Conservation (phyloP, 2,797 vertebrate genomes). For the Poeciliopsis turneri region DNA sequence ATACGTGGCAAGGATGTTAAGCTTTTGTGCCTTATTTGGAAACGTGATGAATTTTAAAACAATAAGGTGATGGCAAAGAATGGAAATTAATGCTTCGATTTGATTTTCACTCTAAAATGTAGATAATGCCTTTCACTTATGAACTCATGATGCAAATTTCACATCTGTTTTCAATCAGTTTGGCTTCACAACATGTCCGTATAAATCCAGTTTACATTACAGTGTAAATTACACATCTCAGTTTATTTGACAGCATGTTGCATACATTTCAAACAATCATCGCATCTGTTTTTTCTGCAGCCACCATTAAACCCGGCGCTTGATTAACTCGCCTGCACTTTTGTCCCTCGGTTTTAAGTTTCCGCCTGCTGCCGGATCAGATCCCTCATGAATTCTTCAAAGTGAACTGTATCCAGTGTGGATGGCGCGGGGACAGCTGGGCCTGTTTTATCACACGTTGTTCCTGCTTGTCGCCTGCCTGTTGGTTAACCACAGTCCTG, state of each 20-base stretch:
- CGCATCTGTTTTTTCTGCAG: conserved; percentile 40
- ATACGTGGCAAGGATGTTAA: neutral
- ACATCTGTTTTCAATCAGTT: neutral
- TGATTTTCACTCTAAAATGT: neutral
- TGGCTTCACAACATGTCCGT: neutral
- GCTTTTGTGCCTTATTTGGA: neutral
- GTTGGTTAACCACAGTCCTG: conserved; percentile 68
- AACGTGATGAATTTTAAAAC: neutral
- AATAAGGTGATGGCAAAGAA: neutral
- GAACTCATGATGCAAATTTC: neutral
- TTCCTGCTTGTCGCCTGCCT: conserved; percentile 44
- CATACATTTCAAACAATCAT: neutral
- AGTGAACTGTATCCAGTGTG: conserved; percentile 52
- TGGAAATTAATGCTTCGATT: neutral
- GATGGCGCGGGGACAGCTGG: conserved; percentile 55
- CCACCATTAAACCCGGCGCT: conserved; percentile 26
- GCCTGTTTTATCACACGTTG: conserved; percentile 53
- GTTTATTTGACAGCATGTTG: neutral
- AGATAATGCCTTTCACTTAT: neutral
- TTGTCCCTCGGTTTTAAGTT: conserved; percentile 55
- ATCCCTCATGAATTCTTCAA: conserved; percentile 78
- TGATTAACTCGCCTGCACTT: conserved; percentile 50
- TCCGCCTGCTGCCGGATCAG: conserved; percentile 45
- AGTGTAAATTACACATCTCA: conserved; percentile 15
- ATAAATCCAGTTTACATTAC: neutral